phyloP scores from a whole-genome alignment of 2,797 vertebrate species.

The Hapalemur alaotrensis region DNA sequence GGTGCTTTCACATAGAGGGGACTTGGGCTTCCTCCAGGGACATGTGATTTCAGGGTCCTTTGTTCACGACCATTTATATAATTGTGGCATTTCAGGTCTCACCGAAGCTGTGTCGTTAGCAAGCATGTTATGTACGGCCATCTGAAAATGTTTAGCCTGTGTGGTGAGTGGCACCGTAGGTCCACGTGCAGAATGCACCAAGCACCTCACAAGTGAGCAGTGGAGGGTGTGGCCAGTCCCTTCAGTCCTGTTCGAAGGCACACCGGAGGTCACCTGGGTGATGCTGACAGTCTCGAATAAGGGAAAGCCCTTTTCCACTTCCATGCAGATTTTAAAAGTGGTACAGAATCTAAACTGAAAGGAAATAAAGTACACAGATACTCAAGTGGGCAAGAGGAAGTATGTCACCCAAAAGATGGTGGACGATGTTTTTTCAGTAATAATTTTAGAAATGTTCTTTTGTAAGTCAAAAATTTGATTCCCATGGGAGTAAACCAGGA shows the following conservation, averaged over 20 bases:
- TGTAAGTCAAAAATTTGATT: conserved; percentile 74
- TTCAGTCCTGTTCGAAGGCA: neutral
- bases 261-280: neutral
- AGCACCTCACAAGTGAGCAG: neutral
- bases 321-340: neutral
- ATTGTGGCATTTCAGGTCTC: neutral
- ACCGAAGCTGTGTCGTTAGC: neutral
- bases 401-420: neutral
- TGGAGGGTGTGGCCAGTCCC: neutral
- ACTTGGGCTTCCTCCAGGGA: neutral
- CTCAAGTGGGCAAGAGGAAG: neutral
- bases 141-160: neutral
- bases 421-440: conserved; percentile 62
- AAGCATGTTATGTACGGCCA: neutral
- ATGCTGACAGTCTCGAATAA: neutral
- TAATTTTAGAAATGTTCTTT: conserved; percentile 73
- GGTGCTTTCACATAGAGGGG: neutral
- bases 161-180: neutral
- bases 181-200: neutral
- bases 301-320: neutral
- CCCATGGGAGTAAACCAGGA: conserved; percentile 68
- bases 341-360: neutral
- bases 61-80: neutral
- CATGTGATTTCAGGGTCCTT: neutral
- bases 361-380: neutral